phyloP scores from a whole-genome alignment of 2,113 vertebrate species.

The Cathartes aura region DNA sequence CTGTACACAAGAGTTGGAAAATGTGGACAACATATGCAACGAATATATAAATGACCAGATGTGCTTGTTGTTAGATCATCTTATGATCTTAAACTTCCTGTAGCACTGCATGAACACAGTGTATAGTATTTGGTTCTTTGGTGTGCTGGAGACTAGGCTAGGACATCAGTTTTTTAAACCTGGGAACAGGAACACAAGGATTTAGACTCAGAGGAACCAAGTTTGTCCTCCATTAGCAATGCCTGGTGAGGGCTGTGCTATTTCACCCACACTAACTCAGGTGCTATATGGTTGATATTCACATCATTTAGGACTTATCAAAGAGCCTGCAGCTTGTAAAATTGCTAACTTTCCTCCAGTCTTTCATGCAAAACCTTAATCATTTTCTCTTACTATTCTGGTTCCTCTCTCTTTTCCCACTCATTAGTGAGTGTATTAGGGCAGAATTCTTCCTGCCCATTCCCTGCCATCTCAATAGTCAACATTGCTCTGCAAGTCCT shows the following conservation, averaged over 20 bases:
- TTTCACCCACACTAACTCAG: background rate
- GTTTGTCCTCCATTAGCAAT: background rate
- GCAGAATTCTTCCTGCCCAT: background rate
- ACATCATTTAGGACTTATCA: background rate
- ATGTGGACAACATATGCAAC: background rate
- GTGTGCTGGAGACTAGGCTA: background rate
- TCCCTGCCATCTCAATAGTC: background rate
- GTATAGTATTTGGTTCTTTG: background rate
- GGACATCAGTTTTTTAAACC: background rate
- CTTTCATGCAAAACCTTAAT: background rate
- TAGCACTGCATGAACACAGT: background rate
- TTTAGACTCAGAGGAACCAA: background rate
- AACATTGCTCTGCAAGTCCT: background rate
- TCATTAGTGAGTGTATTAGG: background rate
- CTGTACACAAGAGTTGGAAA: background rate
- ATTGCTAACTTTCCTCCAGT: background rate
- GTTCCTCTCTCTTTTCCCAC: background rate
- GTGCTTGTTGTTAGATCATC: background rate
- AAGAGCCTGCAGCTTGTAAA: background rate
- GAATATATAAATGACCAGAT: background rate
- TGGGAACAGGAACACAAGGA: background rate
- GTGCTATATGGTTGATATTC: background rate
- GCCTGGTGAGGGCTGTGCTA: background rate
- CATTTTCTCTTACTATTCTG: background rate
- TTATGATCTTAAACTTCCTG: background rate